Evolutionary conservation across 2,797 vertebrate genomes (phyloP).

Genomic region (Halcyon badia): DNA sequence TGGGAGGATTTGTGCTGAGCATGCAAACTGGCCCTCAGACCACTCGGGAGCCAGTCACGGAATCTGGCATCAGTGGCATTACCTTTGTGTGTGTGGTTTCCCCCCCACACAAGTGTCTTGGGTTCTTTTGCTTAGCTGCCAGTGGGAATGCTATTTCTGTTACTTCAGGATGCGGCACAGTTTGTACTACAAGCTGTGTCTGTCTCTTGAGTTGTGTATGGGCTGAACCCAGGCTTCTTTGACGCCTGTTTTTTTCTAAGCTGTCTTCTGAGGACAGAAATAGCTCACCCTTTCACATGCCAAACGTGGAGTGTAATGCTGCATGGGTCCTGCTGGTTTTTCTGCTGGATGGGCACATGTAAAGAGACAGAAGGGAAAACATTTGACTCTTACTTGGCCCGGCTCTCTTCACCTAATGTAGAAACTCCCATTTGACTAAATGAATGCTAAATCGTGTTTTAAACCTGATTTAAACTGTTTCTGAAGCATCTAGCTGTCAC

Average conservation of each 20-base stretch:
- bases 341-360: background rate
- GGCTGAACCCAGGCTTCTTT: background rate
- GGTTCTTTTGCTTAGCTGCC: background rate
- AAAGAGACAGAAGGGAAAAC: background rate
- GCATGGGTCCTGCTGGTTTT: background rate
- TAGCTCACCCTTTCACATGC: background rate
- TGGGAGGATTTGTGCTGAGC: conserved; percentile 32
- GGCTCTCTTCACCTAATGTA: background rate
- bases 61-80: background rate
- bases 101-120: too few species aligned
- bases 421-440: background rate
- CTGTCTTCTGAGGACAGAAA: background rate
- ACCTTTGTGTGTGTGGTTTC: background rate
- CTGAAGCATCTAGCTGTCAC: background rate
- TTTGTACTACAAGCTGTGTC: background rate
- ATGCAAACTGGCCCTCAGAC: background rate
- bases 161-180: background rate
- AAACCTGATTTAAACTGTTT: background rate
- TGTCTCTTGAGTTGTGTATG: background rate
- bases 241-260: background rate
- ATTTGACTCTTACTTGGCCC: background rate
- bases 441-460: accelerated
- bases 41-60: background rate
- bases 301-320: background rate
- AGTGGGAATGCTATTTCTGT: background rate